Conservation (phyloP, 2,113 vertebrate species). For the Nerophis lumbriciformis region DNA sequence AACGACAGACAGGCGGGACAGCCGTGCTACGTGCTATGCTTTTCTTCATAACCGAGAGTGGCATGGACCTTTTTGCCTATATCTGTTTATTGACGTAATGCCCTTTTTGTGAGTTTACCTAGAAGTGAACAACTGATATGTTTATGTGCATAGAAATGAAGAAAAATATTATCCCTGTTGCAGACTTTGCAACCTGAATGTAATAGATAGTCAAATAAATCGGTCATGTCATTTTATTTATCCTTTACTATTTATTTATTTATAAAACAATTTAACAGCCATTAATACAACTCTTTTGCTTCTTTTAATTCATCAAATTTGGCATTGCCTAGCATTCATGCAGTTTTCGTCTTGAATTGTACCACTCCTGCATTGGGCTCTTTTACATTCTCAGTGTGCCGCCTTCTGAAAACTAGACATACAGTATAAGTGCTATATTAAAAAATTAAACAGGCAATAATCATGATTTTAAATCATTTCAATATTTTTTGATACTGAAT, state of each 20-base stretch:
- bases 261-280: no score
- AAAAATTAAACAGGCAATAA: no score
- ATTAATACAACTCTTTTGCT: background rate
- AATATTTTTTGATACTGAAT: no score
- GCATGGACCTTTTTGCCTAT: constrained; percentile 44
- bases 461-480: no score
- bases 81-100: constrained; percentile 49
- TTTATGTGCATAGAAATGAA: constrained; percentile 17
- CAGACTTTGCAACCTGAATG: background rate
- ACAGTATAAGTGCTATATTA: no score
- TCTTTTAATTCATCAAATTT: background rate
- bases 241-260: background rate
- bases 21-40: constrained; percentile 56
- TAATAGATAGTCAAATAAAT: background rate
- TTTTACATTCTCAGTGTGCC: no score
- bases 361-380: no score
- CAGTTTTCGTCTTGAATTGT: no score
- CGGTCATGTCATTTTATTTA: background rate
- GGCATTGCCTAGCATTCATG: background rate
- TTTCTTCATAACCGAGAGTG: constrained; percentile 51
- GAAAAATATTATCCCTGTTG: constrained; percentile 7
- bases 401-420: no score
- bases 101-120: constrained; percentile 33
- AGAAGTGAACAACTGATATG: constrained; percentile 39
- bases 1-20: constrained; percentile 60